Conservation (phyloP, 2,113 vertebrate genomes). For the Pandion haliaetus region DNA sequence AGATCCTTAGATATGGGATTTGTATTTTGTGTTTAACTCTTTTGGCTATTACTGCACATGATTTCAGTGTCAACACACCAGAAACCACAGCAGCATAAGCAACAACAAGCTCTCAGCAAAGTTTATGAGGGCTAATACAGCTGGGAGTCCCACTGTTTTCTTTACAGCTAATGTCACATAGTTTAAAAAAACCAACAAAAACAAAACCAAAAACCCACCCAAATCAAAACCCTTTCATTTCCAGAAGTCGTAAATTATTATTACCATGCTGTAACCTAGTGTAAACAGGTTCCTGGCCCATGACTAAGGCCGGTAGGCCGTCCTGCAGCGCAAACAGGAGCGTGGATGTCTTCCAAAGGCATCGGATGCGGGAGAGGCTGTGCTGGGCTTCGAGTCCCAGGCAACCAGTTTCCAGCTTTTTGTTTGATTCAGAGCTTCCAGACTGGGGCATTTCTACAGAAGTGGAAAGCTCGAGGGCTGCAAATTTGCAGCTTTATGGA, state of each 20-base stretch:
- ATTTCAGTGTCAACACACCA: slow-evolving; percentile 7
- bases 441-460: background rate
- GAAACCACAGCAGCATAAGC: background rate
- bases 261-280: background rate
- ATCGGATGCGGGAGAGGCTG: background rate
- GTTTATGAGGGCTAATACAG: background rate
- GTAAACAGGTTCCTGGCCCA: slow-evolving; percentile 21
- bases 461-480: background rate
- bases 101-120: background rate
- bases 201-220: background rate
- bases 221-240: slow-evolving; percentile 18
- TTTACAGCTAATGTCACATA: background rate
- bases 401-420: background rate
- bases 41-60: background rate
- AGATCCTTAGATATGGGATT: background rate
- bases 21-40: background rate
- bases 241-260: slow-evolving; percentile 1
- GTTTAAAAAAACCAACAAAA: background rate
- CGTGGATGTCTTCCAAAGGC: background rate
- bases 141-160: slow-evolving; percentile 1
- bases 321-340: background rate
- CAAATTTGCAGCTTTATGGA: background rate
- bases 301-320: background rate
- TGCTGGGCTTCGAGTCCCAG: background rate
- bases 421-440: background rate